These are phyloP conservation scores for Apodemus agrarius DNA, from an alignment of 2,797 vertebrate genomes.

Conservation along the genomic window DNA sequence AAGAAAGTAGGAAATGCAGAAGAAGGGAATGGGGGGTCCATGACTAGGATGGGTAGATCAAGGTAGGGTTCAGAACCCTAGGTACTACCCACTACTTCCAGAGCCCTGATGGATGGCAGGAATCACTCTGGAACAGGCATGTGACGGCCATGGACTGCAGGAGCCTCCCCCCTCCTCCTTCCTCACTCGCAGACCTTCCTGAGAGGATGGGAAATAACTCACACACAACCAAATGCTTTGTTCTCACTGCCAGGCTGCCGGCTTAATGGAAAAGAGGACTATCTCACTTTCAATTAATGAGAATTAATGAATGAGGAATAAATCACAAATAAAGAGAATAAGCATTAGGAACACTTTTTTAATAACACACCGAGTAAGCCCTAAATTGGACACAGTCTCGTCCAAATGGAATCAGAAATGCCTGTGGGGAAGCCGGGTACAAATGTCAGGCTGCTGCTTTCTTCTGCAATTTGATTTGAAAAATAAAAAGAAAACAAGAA, in stretches of 20 bases:
- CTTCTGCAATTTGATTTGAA: not conserved
- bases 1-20: not conserved
- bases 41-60: not conserved
- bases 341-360: not conserved
- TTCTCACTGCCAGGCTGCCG: not conserved
- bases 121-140: not conserved
- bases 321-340: not conserved
- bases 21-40: not conserved
- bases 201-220: accelerated
- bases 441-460: not conserved
- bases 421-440: not conserved
- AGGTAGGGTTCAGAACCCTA: accelerated
- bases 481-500: not conserved
- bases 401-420: not conserved
- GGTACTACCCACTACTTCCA: not conserved
- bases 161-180: not conserved
- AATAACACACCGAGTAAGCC: not conserved
- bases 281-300: not conserved
- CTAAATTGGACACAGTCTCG: not conserved
- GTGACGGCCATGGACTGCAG: not conserved
- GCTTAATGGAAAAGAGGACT: not conserved
- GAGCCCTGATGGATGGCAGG: not conserved
- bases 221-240: accelerated
- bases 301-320: not conserved
- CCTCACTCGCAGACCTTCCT: not conserved